phyloP scores from a whole-genome alignment of 2,888 invertebrate genomes.

The Biston stratarius region DNA sequence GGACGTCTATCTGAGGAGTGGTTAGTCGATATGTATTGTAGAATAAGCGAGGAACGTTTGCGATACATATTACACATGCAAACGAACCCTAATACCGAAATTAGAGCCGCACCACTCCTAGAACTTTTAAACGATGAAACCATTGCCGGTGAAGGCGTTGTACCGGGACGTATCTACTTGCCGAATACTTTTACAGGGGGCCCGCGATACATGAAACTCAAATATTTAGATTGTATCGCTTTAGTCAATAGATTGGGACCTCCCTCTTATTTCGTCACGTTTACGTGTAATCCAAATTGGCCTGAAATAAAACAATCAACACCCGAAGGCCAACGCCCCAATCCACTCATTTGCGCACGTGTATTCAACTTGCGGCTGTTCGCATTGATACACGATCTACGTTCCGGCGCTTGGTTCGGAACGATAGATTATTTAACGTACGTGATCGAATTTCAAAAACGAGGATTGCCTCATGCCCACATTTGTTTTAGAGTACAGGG shows the following conservation, averaged over 20 bases:
- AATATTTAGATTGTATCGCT: background rate
- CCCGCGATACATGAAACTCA: background rate
- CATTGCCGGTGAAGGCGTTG: background rate
- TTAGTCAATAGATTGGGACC: too few relatives aligned
- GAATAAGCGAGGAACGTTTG: slow-evolving; percentile 2
- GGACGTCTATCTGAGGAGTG: background rate
- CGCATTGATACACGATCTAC: slow-evolving; percentile 3
- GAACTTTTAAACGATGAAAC: background rate
- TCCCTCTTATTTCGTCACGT: too few relatives aligned
- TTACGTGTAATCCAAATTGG: slow-evolving; percentile 15
- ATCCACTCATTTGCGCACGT: too few relatives aligned
- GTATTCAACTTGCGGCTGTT: too few relatives aligned
- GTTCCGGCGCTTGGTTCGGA: slow-evolving; percentile 17
- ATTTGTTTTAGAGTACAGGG: slow-evolving; percentile 16
- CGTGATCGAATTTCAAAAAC: slow-evolving; percentile 21
- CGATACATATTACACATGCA: background rate
- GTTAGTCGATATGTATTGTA: background rate
- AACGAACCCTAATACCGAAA: background rate
- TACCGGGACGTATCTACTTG: slow-evolving; percentile 6
- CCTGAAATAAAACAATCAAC: background rate
- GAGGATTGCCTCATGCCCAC: slow-evolving; percentile 20
- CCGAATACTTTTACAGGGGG: slow-evolving; percentile 22
- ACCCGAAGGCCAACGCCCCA: too few relatives aligned
- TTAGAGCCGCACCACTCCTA: background rate
- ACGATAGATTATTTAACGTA: slow-evolving; percentile 7